These are phyloP conservation scores for Hormaphis cornu DNA, from an alignment of 1,140 invertebrate species.

Conservation along the genomic window DNA sequence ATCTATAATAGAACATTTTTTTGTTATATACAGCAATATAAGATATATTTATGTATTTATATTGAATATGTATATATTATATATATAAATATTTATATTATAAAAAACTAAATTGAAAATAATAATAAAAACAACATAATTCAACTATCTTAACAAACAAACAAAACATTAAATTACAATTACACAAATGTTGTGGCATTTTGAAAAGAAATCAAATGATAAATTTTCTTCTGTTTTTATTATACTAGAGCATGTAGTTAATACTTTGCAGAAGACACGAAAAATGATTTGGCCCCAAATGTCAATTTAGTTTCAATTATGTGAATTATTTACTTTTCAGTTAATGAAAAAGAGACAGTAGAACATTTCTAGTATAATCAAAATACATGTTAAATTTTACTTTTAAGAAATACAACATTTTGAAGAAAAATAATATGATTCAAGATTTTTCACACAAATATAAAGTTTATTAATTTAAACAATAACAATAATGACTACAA, in stretches of 20 bases:
- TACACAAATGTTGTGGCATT: conserved; percentile 12
- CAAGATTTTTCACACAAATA: background rate
- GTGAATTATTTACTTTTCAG: background rate
- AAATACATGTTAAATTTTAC: conserved; percentile 8
- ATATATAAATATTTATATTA: conserved; percentile 11
- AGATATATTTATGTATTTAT: conserved; percentile 10
- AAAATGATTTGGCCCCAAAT: conserved; percentile 29
- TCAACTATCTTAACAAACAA: conserved; percentile 32
- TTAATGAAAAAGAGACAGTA: background rate
- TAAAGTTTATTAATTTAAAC: background rate
- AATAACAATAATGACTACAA: conserved; percentile 23
- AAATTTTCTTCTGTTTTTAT: background rate
- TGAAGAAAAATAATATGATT: conserved; percentile 13
- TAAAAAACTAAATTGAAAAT: conserved; percentile 19
- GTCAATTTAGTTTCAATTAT: background rate
- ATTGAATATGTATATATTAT: conserved; percentile 13
- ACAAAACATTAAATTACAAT: conserved; percentile 17
- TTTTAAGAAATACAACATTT: conserved; percentile 13
- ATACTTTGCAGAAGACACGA: background rate
- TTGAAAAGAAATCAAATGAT: background rate
- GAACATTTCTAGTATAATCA: background rate
- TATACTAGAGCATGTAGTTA: background rate
- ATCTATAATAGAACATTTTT: conserved; percentile 29
- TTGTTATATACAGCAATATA: conserved; percentile 28
- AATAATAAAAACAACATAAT: conserved; percentile 32